Conservation (phyloP, 2,113 vertebrate genomes). For the Sebastes schlegelii region DNA sequence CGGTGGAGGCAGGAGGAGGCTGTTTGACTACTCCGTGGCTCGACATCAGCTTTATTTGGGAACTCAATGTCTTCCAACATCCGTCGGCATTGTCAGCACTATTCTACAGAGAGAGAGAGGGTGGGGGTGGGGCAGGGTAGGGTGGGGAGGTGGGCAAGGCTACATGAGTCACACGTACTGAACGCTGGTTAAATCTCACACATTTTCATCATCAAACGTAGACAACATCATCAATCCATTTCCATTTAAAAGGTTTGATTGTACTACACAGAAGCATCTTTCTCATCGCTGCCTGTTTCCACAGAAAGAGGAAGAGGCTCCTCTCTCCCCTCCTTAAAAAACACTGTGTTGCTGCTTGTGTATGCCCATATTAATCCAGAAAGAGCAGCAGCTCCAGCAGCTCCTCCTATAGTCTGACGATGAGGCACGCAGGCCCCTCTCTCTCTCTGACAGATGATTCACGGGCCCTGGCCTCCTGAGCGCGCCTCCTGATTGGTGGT, state of each 20-base stretch:
- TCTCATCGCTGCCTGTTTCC: background rate
- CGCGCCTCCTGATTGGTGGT: constrained; percentile 68
- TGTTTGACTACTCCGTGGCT: constrained; percentile 5
- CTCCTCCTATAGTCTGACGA: constrained; percentile 65
- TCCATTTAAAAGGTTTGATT: background rate
- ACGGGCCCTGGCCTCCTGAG: constrained; percentile 66
- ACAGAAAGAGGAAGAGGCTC: constrained; percentile 23
- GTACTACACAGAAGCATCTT: background rate
- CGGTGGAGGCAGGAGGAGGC: constrained; percentile 25
- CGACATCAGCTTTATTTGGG: constrained; percentile 56
- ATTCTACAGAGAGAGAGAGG: constrained; percentile 49
- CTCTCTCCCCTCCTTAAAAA: constrained; percentile 29
- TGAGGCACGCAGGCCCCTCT: constrained; percentile 48
- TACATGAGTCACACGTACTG: constrained; percentile 53
- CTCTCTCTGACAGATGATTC: constrained; percentile 71
- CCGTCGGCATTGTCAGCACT: constrained; percentile 70
- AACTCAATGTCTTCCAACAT: constrained; percentile 66
- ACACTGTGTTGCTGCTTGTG: constrained; percentile 15
- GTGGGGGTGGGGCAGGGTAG: background rate
- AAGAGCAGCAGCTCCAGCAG: constrained; percentile 55
- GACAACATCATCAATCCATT: background rate
- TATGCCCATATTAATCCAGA: constrained; percentile 70
- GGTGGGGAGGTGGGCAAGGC: constrained; percentile 5
- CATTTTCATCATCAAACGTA: background rate
- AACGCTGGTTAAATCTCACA: constrained; percentile 35